Conservation (phyloP, 2,113 vertebrate genomes). For the Natator depressus region DNA sequence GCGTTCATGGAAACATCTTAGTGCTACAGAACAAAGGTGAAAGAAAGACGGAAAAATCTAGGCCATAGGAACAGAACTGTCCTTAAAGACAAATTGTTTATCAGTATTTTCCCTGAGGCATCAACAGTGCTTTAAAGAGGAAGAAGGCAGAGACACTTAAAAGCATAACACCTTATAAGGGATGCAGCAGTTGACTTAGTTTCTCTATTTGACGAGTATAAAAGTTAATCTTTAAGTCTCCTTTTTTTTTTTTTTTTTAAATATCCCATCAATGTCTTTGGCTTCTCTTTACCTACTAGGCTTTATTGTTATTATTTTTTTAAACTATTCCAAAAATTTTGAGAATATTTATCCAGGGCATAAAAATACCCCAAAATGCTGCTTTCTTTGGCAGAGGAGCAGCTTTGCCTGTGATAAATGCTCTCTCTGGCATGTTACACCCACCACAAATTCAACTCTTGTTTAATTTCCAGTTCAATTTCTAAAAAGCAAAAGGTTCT, state of each 20-base stretch:
- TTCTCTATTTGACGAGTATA: slow-evolving; percentile 61
- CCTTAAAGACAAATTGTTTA: slow-evolving; percentile 30
- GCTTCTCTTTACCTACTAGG: slow-evolving; percentile 49
- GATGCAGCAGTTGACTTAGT: slow-evolving; percentile 28
- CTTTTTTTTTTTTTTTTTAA: slow-evolving; percentile 38
- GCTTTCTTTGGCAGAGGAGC: slow-evolving; percentile 67
- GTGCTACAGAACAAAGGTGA: background rate
- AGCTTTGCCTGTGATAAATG: slow-evolving; percentile 60
- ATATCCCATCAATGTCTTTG: slow-evolving; percentile 29
- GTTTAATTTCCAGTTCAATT: slow-evolving; percentile 68
- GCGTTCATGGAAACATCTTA: background rate
- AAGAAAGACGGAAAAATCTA: background rate
- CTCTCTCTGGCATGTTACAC: slow-evolving; percentile 42
- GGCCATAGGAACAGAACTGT: background rate
- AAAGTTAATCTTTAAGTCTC: slow-evolving; percentile 56
- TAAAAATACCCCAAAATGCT: slow-evolving; percentile 53
- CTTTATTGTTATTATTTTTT: slow-evolving; percentile 54
- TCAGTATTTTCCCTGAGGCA: slow-evolving; percentile 40
- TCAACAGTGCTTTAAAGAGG: slow-evolving; percentile 62
- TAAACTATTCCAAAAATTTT: background rate
- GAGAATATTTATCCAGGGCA: slow-evolving; percentile 60
- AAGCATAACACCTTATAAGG: slow-evolving; percentile 40
- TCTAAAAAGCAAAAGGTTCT: slow-evolving; percentile 48
- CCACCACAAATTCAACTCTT: slow-evolving; percentile 48
- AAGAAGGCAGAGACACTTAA: slow-evolving; percentile 47